These are phyloP conservation scores for Butastur rufipennis DNA, from an alignment of 2,113 vertebrate species.

Conservation along the genomic window DNA sequence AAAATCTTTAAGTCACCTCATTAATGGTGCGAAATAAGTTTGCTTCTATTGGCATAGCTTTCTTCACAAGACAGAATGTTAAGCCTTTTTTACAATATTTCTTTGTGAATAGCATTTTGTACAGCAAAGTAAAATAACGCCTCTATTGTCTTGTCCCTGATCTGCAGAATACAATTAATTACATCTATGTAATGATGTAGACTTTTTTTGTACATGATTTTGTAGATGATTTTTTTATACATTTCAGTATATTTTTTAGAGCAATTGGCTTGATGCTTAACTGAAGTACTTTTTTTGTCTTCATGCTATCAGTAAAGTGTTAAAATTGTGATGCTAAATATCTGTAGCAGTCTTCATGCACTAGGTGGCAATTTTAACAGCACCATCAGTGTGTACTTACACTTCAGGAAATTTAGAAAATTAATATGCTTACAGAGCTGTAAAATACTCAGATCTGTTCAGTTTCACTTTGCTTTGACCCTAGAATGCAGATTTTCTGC, in stretches of 20 bases:
- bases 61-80: neutral
- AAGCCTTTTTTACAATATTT: neutral
- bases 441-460: neutral
- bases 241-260: neutral
- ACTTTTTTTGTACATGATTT: neutral
- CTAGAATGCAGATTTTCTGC: neutral
- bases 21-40: neutral
- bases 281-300: neutral
- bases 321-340: neutral
- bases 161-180: neutral
- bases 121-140: neutral
- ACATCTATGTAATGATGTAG: neutral
- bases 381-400: neutral
- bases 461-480: neutral
- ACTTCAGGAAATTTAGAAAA: neutral
- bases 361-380: neutral
- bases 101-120: neutral
- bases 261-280: neutral
- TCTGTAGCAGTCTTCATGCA: neutral
- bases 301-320: neutral
- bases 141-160: neutral
- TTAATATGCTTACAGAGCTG: neutral
- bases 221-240: neutral
- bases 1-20: neutral
- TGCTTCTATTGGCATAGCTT: neutral